These are phyloP conservation scores for Tetrao urogallus DNA, from an alignment of 2,113 vertebrate species.

Conservation along the genomic window DNA sequence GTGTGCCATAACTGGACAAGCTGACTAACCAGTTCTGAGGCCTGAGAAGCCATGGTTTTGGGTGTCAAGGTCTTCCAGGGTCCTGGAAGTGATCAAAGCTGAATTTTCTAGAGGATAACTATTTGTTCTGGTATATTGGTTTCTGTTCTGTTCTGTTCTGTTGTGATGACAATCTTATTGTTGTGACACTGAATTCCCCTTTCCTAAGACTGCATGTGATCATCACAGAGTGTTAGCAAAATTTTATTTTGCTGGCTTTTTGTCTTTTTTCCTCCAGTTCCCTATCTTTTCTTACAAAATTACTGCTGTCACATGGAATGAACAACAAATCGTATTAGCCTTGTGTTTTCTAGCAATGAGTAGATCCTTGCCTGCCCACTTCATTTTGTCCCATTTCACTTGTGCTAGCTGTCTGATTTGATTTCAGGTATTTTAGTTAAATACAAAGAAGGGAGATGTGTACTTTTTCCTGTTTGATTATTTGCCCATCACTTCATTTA, in stretches of 20 bases:
- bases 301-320: not conserved
- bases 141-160: slow-evolving; percentile 41
- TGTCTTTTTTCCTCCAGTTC: not conserved
- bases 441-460: not conserved
- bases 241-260: not conserved
- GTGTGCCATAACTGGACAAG: slow-evolving; percentile 40
- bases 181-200: not conserved
- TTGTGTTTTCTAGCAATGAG: not conserved
- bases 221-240: not conserved
- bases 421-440: not conserved
- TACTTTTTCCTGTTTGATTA: not conserved
- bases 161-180: slow-evolving; percentile 48
- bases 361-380: not conserved
- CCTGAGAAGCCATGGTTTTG: slow-evolving; percentile 36
- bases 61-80: slow-evolving; percentile 42
- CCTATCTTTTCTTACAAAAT: not conserved
- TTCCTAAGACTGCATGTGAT: not conserved
- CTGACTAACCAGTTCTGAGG: slow-evolving; percentile 56
- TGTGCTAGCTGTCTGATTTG: not conserved
- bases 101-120: slow-evolving; percentile 53
- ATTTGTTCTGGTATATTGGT: slow-evolving; percentile 43
- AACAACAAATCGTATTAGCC: not conserved
- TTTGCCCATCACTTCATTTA: not conserved
- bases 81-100: slow-evolving; percentile 55
- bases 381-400: not conserved